Evolutionary conservation across 2,113 vertebrate species (phyloP).

Genomic region (Nymphicus hollandicus): DNA sequence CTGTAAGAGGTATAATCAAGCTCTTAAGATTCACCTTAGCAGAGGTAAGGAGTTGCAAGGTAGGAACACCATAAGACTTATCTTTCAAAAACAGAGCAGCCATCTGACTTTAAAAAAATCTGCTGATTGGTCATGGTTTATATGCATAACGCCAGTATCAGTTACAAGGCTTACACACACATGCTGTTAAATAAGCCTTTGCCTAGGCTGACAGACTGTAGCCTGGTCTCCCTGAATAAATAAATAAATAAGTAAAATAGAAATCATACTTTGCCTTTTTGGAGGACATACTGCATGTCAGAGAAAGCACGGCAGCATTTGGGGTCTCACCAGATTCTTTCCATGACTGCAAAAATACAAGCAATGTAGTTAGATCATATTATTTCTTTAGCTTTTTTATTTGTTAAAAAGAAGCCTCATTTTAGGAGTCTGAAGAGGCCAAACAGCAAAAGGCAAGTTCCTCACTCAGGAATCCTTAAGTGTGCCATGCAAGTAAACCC

Average conservation of each 20-base stretch:
- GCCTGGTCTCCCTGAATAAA: not conserved
- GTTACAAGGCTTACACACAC: not conserved
- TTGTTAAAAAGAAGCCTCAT: not conserved
- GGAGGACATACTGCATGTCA: accelerated
- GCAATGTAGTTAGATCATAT: not conserved
- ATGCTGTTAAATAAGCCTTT: not conserved
- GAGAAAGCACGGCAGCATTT: not conserved
- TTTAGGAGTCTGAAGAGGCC: not conserved
- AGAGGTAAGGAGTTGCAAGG: not conserved
- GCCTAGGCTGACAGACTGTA: not conserved
- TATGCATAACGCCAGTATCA: not conserved
- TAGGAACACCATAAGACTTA: not conserved
- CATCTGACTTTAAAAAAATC: not conserved
- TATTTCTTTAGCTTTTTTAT: not conserved
- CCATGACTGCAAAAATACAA: not conserved
- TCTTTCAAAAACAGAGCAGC: not conserved
- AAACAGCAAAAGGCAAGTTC: not conserved
- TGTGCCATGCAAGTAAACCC: not conserved
- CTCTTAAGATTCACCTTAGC: not conserved
- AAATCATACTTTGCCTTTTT: not conserved
- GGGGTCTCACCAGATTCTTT: not conserved
- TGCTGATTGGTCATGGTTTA: not conserved
- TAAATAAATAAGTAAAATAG: not conserved
- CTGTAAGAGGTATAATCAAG: not conserved
- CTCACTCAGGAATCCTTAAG: not conserved